These are phyloP conservation scores for Channa argus DNA, from an alignment of 2,113 vertebrate genomes.

Conservation along the genomic window DNA sequence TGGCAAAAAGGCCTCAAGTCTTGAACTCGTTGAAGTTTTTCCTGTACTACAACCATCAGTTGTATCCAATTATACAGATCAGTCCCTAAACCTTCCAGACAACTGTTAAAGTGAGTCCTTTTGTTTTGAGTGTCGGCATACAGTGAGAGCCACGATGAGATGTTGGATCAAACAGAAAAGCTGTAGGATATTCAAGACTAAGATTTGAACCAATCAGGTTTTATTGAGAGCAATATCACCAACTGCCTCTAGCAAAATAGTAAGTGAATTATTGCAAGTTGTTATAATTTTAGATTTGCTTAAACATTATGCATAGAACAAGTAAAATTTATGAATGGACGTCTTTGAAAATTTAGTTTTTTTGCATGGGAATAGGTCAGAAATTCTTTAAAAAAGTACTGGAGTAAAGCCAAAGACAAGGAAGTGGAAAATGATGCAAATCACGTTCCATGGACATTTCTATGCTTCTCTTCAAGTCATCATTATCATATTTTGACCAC, in stretches of 20 bases:
- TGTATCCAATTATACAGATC: slow-evolving; percentile 57
- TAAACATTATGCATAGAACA: slow-evolving; percentile 31
- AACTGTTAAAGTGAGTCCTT: slow-evolving; percentile 17
- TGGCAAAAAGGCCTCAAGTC: slow-evolving; percentile 51
- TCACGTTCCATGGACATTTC: neutral
- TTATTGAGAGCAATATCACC: slow-evolving; percentile 42
- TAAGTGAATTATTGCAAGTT: slow-evolving; percentile 11
- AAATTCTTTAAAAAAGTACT: slow-evolving; percentile 13
- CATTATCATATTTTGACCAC: slow-evolving; percentile 7
- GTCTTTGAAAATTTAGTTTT: neutral
- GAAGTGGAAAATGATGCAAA: neutral
- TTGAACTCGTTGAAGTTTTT: slow-evolving; percentile 31
- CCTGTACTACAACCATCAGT: slow-evolving; percentile 22
- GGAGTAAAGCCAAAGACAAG: neutral
- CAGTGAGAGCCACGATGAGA: slow-evolving; percentile 26
- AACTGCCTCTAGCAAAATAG: slow-evolving; percentile 33
- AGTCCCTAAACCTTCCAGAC: slow-evolving; percentile 28
- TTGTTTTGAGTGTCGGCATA: slow-evolving; percentile 23
- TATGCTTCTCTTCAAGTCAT: neutral
- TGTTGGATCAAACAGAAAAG: slow-evolving; percentile 37
- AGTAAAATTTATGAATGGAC: slow-evolving; percentile 8
- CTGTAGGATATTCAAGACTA: slow-evolving; percentile 34
- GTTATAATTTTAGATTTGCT: slow-evolving; percentile 17
- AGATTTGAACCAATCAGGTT: slow-evolving; percentile 28
- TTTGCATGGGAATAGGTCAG: slow-evolving; percentile 3